These are phyloP conservation scores for Chironomus striatipennis DNA, from an alignment of 1,140 invertebrate species.

Conservation along the genomic window DNA sequence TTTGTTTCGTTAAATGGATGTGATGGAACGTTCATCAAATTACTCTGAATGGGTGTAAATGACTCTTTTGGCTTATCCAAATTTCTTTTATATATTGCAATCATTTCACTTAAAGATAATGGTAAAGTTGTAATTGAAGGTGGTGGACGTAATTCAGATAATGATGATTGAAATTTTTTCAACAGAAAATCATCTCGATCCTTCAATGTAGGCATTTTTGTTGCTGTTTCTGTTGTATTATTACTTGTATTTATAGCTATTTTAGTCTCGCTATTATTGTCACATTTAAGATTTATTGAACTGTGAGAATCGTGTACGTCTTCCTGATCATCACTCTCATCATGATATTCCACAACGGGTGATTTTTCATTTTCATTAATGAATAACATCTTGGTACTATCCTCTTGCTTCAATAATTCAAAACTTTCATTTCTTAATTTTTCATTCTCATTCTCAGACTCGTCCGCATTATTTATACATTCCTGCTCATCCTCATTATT, in stretches of 20 bases:
- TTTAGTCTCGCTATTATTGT: too few species aligned
- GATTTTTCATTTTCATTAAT: conserved; percentile 34
- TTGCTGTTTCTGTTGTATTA: too few species aligned
- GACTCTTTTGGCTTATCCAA: not conserved
- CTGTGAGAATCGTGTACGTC: conserved; percentile 30
- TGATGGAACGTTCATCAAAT: conserved; percentile 32
- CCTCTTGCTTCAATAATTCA: not conserved
- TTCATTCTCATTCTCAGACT: not conserved
- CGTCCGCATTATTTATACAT: not conserved
- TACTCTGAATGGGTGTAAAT: conserved; percentile 22
- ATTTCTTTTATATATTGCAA: conserved; percentile 24
- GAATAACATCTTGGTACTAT: not conserved
- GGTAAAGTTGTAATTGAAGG: conserved; percentile 49
- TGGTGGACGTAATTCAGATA: conserved; percentile 51
- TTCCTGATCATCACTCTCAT: conserved; percentile 29
- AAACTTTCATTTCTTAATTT: conserved; percentile 1
- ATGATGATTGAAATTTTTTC: conserved; percentile 34
- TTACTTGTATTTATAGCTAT: too few species aligned
- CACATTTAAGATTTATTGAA: conserved; percentile 26
- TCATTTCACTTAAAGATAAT: conserved; percentile 37
- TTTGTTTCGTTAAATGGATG: conserved; percentile 36
- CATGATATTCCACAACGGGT: conserved; percentile 37
- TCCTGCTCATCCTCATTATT: not conserved
- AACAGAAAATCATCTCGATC: conserved; percentile 33
- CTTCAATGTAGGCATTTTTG: conserved; percentile 26